Base-by-base conservation (phyloP, 1,140 invertebrate genomes). In the Saccostrea echinata region DNA sequence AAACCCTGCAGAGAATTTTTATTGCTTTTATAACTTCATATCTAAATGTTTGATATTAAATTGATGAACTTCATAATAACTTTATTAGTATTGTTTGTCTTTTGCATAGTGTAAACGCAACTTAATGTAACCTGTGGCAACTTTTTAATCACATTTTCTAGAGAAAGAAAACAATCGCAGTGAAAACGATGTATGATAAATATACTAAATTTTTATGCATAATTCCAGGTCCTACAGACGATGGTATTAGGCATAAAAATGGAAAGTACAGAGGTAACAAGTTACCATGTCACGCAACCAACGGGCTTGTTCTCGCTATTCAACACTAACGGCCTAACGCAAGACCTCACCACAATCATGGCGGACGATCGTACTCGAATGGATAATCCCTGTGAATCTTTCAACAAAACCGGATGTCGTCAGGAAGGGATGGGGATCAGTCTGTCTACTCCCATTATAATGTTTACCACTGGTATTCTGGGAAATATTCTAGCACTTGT, bases 401-500 rank as follows among this genome's bases (percentile, higher is more conserved):
- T 16, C 35, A 90, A 89, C 51, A 52, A 86, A 21, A 83, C 90
- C 21, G 68, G 84, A 21, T 92, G 92, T 76, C 84, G 90, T 82
- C 87, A 87, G 27, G 57, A 85, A 21, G 91, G 89, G 13, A 86
- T 92, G 21, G 91, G 90, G 8, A 92, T 93, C 52, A 92, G 89
- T 76, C 64, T 93, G 53, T 91, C 91, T 9, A 92, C 92, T 4
- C 93, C 93, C 3, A 92, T 93, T 2, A 33, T 92, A 0, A 94
- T 93, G 92, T 88, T 92, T 85, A 84, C 91, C 0, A 86, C 91
- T 6, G 94, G 94, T n/a, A 89, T 94, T 52, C 81, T 94, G 30
- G 94, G 94, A 84, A 95, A 95, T 88, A 90, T 94, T 16, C 88
- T 94, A 43, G 94, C 94, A 9, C 90, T 95, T 13, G 85, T 93